Evolutionary conservation across 2,797 vertebrate species (phyloP).

Genomic region (Characodon lateralis): DNA sequence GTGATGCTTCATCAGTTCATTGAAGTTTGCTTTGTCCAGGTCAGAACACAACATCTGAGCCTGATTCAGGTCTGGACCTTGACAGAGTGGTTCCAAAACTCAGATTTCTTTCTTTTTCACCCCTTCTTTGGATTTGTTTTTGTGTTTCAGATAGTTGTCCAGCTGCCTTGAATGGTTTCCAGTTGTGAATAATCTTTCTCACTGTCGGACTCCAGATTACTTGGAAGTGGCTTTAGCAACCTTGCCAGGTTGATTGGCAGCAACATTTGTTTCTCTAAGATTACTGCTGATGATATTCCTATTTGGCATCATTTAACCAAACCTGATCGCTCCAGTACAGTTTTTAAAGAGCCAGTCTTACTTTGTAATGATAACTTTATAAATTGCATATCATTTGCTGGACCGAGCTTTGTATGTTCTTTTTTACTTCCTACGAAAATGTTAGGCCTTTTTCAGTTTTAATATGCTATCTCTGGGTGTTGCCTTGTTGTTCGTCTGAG

Average conservation of each 20-base stretch:
- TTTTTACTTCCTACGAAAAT: background rate
- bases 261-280: background rate
- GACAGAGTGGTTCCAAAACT: background rate
- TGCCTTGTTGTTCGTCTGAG: background rate
- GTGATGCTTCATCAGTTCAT: too few relatives aligned
- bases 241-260: background rate
- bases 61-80: background rate
- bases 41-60: background rate
- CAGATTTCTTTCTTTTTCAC: background rate
- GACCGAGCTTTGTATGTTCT: background rate
- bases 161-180: background rate
- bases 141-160: background rate
- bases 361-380: background rate
- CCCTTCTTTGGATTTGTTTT: background rate
- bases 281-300: background rate
- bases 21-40: background rate
- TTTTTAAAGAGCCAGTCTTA: background rate
- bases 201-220: background rate
- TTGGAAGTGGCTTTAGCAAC: background rate
- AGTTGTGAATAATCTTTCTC: conserved; percentile 1
- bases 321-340: background rate
- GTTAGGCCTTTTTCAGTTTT: background rate
- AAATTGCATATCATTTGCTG: background rate
- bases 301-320: background rate
- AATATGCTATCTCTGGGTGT: background rate